Evolutionary conservation across 2,113 vertebrate species (phyloP).

Genomic region (Rutilus rutilus): DNA sequence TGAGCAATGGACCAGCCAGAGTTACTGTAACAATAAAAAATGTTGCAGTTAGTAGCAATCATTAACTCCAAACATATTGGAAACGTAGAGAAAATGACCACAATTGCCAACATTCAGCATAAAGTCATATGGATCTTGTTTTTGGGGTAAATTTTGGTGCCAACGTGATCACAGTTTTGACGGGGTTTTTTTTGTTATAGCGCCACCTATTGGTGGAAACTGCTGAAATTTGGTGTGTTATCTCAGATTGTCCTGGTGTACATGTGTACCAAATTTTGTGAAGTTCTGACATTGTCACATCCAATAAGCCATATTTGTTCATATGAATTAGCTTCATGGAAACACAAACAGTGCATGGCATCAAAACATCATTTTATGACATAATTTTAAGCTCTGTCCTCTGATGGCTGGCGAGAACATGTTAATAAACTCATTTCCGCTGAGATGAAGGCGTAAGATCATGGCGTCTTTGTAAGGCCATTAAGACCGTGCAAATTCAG

Average conservation of each 20-base stretch:
- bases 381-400: neutral
- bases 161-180: neutral
- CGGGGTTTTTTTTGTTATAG: neutral
- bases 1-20: neutral
- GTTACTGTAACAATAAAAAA: neutral
- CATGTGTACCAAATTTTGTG: neutral
- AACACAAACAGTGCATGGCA: neutral
- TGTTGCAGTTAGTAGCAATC: neutral
- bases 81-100: neutral
- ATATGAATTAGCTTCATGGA: neutral
- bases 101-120: neutral
- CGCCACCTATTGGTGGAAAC: neutral
- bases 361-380: neutral
- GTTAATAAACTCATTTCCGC: conserved; percentile 96
- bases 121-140: neutral
- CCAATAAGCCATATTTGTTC: neutral
- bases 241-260: neutral
- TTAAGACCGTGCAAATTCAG: conserved; percentile 73
- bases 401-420: conserved; percentile 73
- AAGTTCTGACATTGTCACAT: neutral
- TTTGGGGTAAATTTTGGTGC: neutral
- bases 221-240: neutral
- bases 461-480: conserved; percentile 29
- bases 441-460: conserved; percentile 80
- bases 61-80: neutral